phyloP scores from a whole-genome alignment of 2,797 vertebrate species.

The Fistularia commersonii region DNA sequence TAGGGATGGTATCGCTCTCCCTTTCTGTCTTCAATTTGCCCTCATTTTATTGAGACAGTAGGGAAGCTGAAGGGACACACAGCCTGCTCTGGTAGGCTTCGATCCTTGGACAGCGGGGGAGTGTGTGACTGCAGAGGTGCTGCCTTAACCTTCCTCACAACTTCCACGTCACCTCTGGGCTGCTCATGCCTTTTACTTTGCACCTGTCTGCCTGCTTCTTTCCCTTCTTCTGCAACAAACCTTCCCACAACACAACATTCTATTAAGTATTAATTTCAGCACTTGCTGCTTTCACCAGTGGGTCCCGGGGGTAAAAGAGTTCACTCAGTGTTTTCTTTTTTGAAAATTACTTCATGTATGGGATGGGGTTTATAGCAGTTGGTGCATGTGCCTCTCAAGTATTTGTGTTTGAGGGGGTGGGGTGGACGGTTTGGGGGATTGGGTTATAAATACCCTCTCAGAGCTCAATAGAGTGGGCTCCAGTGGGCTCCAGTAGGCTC shows the following conservation, averaged over 20 bases:
- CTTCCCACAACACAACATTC: conserved; percentile 57
- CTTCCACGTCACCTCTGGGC: not conserved
- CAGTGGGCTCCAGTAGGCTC: conserved; percentile 73
- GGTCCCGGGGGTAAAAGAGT: conserved; percentile 41
- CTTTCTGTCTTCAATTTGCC: conserved; percentile 50
- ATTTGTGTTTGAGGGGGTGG: conserved; percentile 58
- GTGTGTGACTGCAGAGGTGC: conserved; percentile 58
- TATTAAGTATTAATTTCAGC: conserved; percentile 71
- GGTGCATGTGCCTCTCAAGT: conserved; percentile 53
- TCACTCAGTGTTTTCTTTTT: conserved; percentile 59
- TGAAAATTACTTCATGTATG: conserved; percentile 62
- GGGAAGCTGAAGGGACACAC: conserved; percentile 61
- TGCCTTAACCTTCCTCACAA: conserved; percentile 41
- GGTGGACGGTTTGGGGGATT: conserved; percentile 18
- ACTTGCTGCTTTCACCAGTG: conserved; percentile 44
- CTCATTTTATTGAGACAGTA: conserved; percentile 55
- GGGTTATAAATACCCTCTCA: conserved; percentile 79
- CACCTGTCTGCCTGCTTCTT: conserved; percentile 41
- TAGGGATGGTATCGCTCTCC: conserved; percentile 55
- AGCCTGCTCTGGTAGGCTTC: conserved; percentile 55
- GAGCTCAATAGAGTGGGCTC: conserved; percentile 74
- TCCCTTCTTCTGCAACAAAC: conserved; percentile 51
- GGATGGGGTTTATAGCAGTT: conserved; percentile 60
- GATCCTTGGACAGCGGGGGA: conserved; percentile 60
- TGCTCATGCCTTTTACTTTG: not conserved